phyloP scores from a whole-genome alignment of 2,888 invertebrate species.

The Limnephilus marmoratus region DNA sequence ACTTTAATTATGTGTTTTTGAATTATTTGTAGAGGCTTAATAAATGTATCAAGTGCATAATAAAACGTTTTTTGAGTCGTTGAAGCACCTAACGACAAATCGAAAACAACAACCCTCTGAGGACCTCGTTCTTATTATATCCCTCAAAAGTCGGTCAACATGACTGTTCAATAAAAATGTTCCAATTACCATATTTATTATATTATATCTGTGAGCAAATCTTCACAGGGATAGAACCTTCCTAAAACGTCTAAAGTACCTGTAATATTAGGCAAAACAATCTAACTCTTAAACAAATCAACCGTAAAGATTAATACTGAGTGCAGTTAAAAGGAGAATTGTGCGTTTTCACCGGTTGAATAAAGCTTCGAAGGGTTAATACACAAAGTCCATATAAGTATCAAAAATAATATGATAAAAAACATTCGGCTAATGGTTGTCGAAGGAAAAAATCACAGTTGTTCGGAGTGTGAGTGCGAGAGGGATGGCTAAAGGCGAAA shows the following conservation, averaged over 20 bases:
- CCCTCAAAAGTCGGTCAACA: constrained; percentile 44
- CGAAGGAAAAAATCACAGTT: constrained; percentile 62
- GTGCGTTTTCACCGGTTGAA: constrained; percentile 25
- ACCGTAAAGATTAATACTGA: neutral
- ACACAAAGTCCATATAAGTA: constrained; percentile 61
- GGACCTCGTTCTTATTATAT: constrained; percentile 9
- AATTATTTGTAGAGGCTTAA: no score
- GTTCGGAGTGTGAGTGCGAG: constrained; percentile 49
- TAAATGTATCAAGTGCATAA: no score
- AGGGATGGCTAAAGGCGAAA: constrained; percentile 55
- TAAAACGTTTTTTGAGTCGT: neutral
- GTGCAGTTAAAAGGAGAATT: neutral
- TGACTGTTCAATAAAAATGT: constrained; percentile 55
- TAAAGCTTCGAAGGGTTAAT: constrained; percentile 61
- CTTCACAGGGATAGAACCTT: constrained; percentile 33
- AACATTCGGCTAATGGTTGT: constrained; percentile 65
- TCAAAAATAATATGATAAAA: constrained; percentile 60
- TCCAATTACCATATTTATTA: constrained; percentile 52
- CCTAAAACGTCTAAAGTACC: neutral
- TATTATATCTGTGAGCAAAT: constrained; percentile 57
- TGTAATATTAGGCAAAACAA: neutral
- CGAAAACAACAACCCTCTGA: neutral
- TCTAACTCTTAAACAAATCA: neutral
- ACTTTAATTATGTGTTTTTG: no score
- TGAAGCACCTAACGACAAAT: neutral